These are phyloP conservation scores for Elephantulus edwardii DNA, from an alignment of 2,113 vertebrate genomes.

Conservation along the genomic window DNA sequence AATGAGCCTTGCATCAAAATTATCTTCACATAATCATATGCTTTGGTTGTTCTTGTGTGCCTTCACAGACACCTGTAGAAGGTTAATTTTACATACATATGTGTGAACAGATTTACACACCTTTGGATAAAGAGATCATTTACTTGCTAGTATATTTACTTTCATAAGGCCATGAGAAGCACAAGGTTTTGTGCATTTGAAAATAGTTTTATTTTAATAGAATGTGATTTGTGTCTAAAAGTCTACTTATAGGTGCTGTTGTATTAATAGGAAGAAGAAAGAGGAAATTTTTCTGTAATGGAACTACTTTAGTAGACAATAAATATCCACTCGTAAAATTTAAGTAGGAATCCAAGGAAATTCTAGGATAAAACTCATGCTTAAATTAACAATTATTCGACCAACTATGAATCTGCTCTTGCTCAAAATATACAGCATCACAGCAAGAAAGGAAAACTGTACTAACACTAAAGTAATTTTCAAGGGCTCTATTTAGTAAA, in stretches of 20 bases:
- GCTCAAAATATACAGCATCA: constrained; percentile 7
- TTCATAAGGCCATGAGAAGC: not conserved
- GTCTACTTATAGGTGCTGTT: not conserved
- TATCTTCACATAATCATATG: not conserved
- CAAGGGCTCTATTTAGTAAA: not conserved
- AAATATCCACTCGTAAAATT: constrained; percentile 23
- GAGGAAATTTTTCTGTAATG: constrained; percentile 33
- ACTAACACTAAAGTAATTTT: constrained; percentile 27
- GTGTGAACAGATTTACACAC: not conserved
- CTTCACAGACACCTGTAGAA: too few species aligned
- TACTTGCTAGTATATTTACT: not conserved
- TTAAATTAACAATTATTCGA: not conserved
- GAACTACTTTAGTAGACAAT: constrained; percentile 37
- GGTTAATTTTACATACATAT: not conserved
- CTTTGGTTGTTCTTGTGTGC: too few species aligned
- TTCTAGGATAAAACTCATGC: constrained; percentile 1
- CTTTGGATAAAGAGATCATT: not conserved
- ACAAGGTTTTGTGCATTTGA: not conserved
- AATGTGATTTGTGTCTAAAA: constrained; percentile 62
- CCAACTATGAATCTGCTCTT: not conserved
- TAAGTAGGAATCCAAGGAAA: constrained; percentile 46
- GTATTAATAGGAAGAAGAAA: constrained; percentile 53
- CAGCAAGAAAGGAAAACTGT: constrained; percentile 28
- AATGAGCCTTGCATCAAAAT: not conserved
- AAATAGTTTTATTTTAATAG: constrained; percentile 56